A percentile compares a stretch with the other conserved stretches of the same genome.
These are phyloP conservation scores for Chymomyza procnemis DNA, from an alignment of 2,888 invertebrate genomes.

Conservation along the genomic window DNA sequence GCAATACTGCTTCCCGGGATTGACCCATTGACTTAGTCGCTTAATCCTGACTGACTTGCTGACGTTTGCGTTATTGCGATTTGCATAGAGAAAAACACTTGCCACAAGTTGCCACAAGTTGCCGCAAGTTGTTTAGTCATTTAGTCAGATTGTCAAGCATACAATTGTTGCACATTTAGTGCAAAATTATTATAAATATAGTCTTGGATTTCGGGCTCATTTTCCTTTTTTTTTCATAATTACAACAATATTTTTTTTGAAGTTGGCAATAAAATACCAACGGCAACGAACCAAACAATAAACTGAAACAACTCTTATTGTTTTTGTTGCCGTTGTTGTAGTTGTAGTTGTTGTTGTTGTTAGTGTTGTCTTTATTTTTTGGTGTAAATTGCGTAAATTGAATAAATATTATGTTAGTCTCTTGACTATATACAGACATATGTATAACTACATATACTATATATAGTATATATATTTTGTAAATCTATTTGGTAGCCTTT, in stretches of 20 bases:
- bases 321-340: conserved; percentile 13
- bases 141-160: not conserved
- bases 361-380: conserved; percentile 26
- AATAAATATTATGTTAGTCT: conserved; percentile 64
- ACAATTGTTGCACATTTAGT: conserved; percentile 13
- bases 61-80: conserved; percentile 21
- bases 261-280: conserved; percentile 63
- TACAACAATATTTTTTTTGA: conserved; percentile 8
- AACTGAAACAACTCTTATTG: not conserved
- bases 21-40: conserved; percentile 67
- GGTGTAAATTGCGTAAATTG: conserved; percentile 70
- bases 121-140: conserved; percentile 1
- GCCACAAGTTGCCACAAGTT: conserved; percentile 4
- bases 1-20: conserved; percentile 4
- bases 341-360: conserved; percentile 9
- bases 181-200: conserved; percentile 37
- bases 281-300: conserved; percentile 1
- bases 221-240: conserved; percentile 52
- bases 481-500: conserved; percentile 45
- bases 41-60: not conserved
- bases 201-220: conserved; percentile 38
- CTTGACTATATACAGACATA: conserved; percentile 1
- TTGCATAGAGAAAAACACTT: conserved; percentile 30
- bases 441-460: conserved; percentile 3
- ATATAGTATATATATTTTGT: conserved; percentile 47